Conservation (phyloP, 1,140 invertebrate species). For the Orussus abietinus region DNA sequence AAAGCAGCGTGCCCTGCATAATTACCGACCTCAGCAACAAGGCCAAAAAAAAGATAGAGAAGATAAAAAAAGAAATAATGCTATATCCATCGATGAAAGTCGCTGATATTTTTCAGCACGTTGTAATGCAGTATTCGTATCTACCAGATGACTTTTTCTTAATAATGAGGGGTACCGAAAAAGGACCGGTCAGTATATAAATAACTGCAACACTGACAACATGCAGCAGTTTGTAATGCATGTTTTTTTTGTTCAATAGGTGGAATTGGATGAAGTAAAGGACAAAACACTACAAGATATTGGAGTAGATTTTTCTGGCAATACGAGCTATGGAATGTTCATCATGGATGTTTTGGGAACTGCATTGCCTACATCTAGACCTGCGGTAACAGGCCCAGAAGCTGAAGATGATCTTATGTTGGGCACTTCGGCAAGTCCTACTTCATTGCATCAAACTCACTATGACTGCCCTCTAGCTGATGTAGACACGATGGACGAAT, state of each 20-base stretch:
- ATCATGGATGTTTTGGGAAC: slow-evolving; percentile 26
- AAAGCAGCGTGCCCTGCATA: slow-evolving; percentile 54
- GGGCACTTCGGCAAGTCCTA: slow-evolving; percentile 59
- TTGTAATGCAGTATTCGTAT: slow-evolving; percentile 55
- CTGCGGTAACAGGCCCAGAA: slow-evolving; percentile 24
- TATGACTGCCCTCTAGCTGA: too few relatives aligned
- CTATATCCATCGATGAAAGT: slow-evolving; percentile 54
- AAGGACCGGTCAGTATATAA: slow-evolving; percentile 8
- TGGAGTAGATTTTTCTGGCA: slow-evolving; percentile 42
- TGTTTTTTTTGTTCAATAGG: slow-evolving; percentile 34
- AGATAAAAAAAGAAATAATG: too few relatives aligned
- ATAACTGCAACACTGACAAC: too few relatives aligned
- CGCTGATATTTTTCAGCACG: slow-evolving; percentile 51
- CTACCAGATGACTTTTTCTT: slow-evolving; percentile 53
- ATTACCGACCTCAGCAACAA: too few relatives aligned
- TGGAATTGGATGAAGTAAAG: slow-evolving; percentile 40
- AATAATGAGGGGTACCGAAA: slow-evolving; percentile 32
- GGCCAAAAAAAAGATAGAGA: too few relatives aligned
- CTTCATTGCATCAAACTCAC: too few relatives aligned
- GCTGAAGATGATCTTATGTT: slow-evolving; percentile 54
- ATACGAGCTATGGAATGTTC: slow-evolving; percentile 33
- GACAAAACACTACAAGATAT: slow-evolving; percentile 46
- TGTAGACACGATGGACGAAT: too few relatives aligned
- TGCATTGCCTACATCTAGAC: slow-evolving; percentile 25
- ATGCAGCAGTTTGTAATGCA: too few relatives aligned